Evolutionary conservation across 2,113 vertebrate genomes (phyloP).

Genomic region (Alethe castanea): DNA sequence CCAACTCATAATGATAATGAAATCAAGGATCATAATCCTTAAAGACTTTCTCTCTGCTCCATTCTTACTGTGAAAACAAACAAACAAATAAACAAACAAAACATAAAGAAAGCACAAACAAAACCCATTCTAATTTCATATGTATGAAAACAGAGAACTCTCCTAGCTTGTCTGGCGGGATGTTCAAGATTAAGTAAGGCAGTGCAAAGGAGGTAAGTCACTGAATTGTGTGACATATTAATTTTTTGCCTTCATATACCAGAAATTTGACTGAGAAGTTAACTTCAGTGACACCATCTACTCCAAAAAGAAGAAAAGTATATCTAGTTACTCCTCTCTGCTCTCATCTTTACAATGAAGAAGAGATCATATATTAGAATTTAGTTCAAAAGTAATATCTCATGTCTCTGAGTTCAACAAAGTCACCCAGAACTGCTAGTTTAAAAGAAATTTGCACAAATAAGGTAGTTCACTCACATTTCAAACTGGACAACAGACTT

Average conservation of each 20-base stretch:
- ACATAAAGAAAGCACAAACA: neutral
- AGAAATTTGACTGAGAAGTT: slow-evolving; percentile 10
- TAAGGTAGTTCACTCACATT: neutral
- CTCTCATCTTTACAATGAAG: slow-evolving; percentile 15
- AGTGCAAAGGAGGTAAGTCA: neutral
- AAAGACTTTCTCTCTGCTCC: neutral
- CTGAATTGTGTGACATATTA: neutral
- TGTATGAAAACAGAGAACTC: neutral
- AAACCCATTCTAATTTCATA: neutral
- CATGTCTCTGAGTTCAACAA: neutral
- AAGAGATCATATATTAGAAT: neutral
- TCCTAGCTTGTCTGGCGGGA: neutral
- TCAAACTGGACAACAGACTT: slow-evolving; percentile 5
- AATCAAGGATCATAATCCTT: neutral
- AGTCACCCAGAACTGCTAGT: neutral
- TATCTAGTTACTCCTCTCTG: neutral
- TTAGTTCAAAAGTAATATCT: slow-evolving; percentile 1
- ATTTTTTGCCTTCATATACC: neutral
- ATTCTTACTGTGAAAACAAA: neutral
- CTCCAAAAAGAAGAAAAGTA: neutral
- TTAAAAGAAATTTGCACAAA: slow-evolving; percentile 27
- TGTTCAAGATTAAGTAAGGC: neutral
- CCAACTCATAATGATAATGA: neutral
- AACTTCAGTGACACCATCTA: neutral
- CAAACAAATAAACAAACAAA: neutral